Conservation (phyloP, 2,888 invertebrate species). For the Drymonia ruficornis region DNA sequence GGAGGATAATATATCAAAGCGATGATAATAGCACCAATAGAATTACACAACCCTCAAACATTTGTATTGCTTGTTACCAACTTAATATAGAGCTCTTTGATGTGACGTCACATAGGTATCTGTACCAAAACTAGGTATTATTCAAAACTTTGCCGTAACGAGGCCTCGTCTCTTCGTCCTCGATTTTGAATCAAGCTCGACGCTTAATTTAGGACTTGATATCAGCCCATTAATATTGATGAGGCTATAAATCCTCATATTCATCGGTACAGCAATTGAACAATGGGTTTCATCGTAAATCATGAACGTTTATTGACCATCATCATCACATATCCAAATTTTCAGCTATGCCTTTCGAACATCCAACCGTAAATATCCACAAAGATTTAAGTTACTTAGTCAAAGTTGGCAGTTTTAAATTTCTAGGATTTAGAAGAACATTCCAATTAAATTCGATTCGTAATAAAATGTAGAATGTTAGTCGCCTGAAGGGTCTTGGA, state of each 20-base stretch:
- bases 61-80: neutral
- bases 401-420: too few relatives aligned
- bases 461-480: too few relatives aligned
- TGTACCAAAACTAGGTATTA: slow-evolving; percentile 14
- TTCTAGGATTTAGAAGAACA: too few relatives aligned
- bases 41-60: too few relatives aligned
- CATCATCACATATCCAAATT: slow-evolving; percentile 6
- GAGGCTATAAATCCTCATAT: slow-evolving; percentile 23
- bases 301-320: slow-evolving; percentile 15
- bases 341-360: slow-evolving; percentile 5
- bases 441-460: too few relatives aligned
- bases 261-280: slow-evolving; percentile 14
- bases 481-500: too few relatives aligned
- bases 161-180: slow-evolving; percentile 9
- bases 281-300: slow-evolving; percentile 24
- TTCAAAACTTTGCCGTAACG: slow-evolving; percentile 8
- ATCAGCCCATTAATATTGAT: slow-evolving; percentile 29
- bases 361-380: too few relatives aligned
- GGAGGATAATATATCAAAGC: neutral
- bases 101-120: slow-evolving; percentile 5
- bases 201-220: slow-evolving; percentile 12
- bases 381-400: too few relatives aligned
- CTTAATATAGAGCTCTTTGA: slow-evolving; percentile 14
- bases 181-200: neutral
- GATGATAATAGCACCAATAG: neutral